Conservation (phyloP, 2,888 invertebrate species). For the Drosophila lacicola region DNA sequence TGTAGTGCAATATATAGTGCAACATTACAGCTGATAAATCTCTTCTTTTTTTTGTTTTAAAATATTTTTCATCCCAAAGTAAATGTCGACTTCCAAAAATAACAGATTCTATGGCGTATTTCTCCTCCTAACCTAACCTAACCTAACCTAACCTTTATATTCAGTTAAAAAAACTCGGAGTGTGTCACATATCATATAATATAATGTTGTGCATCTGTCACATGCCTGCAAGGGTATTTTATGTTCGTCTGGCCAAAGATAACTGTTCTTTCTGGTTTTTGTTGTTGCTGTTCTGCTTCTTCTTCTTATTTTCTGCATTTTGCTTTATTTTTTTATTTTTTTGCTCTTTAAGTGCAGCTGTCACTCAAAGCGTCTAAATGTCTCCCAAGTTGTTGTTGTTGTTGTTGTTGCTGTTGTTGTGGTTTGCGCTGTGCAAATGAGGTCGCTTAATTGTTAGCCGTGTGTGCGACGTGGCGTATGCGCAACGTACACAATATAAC, state of each 20-base stretch:
- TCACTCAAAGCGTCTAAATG: slow-evolving; percentile 77
- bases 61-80: too few relatives aligned
- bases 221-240: slow-evolving; percentile 12
- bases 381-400: slow-evolving; percentile 63
- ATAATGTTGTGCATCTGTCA: slow-evolving; percentile 11
- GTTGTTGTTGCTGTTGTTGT: slow-evolving; percentile 34
- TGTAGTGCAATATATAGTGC: too few relatives aligned
- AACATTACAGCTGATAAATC: too few relatives aligned
- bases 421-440: slow-evolving; percentile 64
- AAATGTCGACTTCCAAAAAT: too few relatives aligned
- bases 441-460: slow-evolving; percentile 76
- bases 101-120: too few relatives aligned
- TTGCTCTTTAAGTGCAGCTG: slow-evolving; percentile 78
- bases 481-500: slow-evolving; percentile 40
- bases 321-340: slow-evolving; percentile 27
- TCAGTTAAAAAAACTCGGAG: background rate
- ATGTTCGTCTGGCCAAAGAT: background rate
- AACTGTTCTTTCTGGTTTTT: slow-evolving; percentile 15
- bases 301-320: slow-evolving; percentile 18
- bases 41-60: too few relatives aligned
- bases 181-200: background rate
- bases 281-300: slow-evolving; percentile 3
- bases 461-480: slow-evolving; percentile 61
- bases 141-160: too few relatives aligned
- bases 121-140: too few relatives aligned